Conservation (phyloP, 2,888 invertebrate genomes). For the Cybosia mesomella region DNA sequence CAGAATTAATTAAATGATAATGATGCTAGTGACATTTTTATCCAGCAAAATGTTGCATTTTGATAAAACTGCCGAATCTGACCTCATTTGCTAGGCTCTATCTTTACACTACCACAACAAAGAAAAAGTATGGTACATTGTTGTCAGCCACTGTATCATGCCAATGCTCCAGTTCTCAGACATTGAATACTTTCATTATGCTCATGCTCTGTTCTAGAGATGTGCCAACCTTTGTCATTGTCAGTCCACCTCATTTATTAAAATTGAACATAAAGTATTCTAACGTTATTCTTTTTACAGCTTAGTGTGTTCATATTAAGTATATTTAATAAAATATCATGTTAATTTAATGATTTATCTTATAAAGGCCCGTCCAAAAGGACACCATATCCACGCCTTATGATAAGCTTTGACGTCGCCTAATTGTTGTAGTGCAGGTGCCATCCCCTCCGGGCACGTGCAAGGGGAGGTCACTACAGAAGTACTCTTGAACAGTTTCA, state of each 20-base stretch:
- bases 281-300: neutral
- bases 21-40: no score
- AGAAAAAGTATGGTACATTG: neutral
- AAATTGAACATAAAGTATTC: neutral
- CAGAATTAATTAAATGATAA: no score
- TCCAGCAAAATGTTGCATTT: neutral
- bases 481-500: no score
- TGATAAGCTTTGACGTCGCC: no score
- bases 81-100: neutral
- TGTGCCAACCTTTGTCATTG: conserved; percentile 22
- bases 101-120: neutral
- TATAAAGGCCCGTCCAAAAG: no score
- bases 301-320: neutral
- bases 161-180: conserved; percentile 28
- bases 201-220: conserved; percentile 14
- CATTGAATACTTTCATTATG: conserved; percentile 32
- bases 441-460: no score
- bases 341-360: no score
- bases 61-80: neutral
- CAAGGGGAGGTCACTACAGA: no score
- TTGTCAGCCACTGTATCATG: conserved; percentile 29
- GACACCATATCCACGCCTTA: no score
- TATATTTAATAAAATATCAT: no score
- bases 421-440: no score
- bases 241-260: neutral